These are phyloP conservation scores for Synanceia verrucosa DNA, from an alignment of 2,797 vertebrate species.

Conservation along the genomic window DNA sequence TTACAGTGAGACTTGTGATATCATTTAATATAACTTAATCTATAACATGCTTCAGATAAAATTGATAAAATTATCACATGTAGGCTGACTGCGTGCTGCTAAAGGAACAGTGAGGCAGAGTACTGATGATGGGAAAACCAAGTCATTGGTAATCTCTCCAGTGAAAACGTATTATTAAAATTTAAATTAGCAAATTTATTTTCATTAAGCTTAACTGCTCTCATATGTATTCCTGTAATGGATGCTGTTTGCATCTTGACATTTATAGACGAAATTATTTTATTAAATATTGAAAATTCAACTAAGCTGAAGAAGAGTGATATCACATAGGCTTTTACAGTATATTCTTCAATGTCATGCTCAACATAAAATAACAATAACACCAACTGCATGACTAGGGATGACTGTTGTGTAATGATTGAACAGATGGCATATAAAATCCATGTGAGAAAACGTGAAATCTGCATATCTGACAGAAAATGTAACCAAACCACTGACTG, in stretches of 20 bases:
- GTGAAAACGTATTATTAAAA: no score
- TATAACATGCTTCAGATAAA: neutral
- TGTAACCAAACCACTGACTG: constrained; percentile 7
- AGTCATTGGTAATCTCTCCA: constrained; percentile 13
- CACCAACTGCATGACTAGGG: neutral
- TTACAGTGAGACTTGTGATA: constrained; percentile 9
- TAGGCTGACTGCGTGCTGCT: neutral
- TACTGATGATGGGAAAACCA: neutral
- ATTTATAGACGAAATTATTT: neutral
- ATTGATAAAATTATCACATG: neutral
- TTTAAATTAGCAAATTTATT: constrained; percentile 23
- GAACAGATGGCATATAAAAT: constrained; percentile 46
- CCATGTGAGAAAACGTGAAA: constrained; percentile 39
- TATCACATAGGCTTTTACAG: neutral
- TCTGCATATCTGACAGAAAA: constrained; percentile 35
- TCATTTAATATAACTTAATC: neutral
- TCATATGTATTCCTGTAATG: constrained; percentile 7
- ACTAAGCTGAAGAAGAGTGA: neutral
- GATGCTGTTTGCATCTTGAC: constrained; percentile 2
- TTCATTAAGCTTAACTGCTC: constrained; percentile 7
- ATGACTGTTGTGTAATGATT: constrained; percentile 26
- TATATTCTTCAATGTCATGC: constrained; percentile 8
- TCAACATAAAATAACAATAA: neutral
- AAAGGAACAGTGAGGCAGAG: neutral
- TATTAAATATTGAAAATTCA: neutral